phyloP scores from a whole-genome alignment of 2,113 vertebrate genomes.

The Hyperoodon ampullatus region DNA sequence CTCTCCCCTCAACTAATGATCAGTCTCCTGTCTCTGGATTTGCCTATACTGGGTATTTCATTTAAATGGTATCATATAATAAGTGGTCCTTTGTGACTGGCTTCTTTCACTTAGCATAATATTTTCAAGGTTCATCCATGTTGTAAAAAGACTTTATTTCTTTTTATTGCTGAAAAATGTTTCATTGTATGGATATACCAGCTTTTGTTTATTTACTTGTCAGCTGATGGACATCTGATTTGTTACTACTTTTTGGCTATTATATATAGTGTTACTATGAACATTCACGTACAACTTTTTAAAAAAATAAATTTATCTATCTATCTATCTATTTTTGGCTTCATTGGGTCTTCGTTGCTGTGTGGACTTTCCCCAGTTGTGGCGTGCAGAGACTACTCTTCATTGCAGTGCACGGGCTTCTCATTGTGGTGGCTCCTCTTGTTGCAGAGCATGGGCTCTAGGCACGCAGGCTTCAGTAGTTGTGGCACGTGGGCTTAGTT shows the following conservation, averaged over 20 bases:
- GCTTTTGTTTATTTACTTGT: not conserved
- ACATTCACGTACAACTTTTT: too few relatives aligned
- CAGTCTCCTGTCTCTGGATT: not conserved
- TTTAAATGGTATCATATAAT: not conserved
- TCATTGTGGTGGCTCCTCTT: too few relatives aligned
- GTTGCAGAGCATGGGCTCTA: too few relatives aligned
- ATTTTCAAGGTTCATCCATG: not conserved
- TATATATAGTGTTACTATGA: not conserved
- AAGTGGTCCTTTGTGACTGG: not conserved
- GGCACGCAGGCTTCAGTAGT: too few relatives aligned
- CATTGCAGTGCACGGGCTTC: too few relatives aligned
- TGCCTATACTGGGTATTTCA: not conserved
- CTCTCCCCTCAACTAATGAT: not conserved
- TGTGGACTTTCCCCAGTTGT: too few relatives aligned
- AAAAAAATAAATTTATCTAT: too few relatives aligned
- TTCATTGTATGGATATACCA: not conserved
- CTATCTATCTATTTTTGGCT: too few relatives aligned
- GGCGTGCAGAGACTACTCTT: too few relatives aligned
- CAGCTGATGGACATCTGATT: not conserved
- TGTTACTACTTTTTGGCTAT: not conserved
- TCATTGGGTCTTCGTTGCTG: too few relatives aligned
- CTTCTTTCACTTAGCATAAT: not conserved
- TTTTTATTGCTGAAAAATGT: not conserved
- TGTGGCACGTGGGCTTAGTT: too few relatives aligned
- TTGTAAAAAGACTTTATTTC: not conserved